phyloP scores from a whole-genome alignment of 2,797 vertebrate species.

The Pampus argenteus region DNA sequence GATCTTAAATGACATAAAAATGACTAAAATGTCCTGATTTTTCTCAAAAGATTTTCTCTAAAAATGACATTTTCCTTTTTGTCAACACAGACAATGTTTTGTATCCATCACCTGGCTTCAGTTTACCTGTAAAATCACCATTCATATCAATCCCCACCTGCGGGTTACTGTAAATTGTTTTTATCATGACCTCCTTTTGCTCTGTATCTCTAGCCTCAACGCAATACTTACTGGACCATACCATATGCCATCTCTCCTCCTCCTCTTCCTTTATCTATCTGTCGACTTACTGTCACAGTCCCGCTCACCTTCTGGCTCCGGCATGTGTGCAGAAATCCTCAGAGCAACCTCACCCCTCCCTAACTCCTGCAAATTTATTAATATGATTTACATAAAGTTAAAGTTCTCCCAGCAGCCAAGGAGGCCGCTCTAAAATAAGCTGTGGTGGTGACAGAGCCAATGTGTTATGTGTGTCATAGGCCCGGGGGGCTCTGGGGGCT shows the following conservation, averaged over 20 bases:
- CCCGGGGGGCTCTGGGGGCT: conserved; percentile 70
- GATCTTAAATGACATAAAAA: neutral
- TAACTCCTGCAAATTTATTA: conserved; percentile 82
- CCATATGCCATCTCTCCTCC: conserved; percentile 25
- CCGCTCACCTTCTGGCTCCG: conserved; percentile 74
- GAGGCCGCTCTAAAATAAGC: conserved; percentile 83
- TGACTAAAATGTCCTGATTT: neutral
- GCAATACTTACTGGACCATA: conserved; percentile 49
- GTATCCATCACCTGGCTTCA: conserved; percentile 4
- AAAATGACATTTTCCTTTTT: neutral
- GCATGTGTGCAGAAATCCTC: conserved; percentile 76
- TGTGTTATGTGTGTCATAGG: conserved; percentile 83
- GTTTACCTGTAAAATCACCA: conserved; percentile 24
- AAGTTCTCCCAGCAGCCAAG: conserved; percentile 69
- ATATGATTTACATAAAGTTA: conserved; percentile 89
- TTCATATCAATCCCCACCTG: conserved; percentile 36
- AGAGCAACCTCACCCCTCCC: conserved; percentile 55
- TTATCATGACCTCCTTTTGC: conserved; percentile 62
- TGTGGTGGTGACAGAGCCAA: conserved; percentile 80
- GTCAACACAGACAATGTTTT: neutral
- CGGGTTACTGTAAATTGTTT: conserved; percentile 58
- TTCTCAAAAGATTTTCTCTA: neutral
- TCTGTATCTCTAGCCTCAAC: conserved; percentile 28
- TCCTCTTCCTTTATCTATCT: conserved; percentile 62
- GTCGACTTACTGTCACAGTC: conserved; percentile 78